Evolutionary conservation across 1,140 invertebrate genomes (phyloP).

Genomic region (Saccostrea cuccullata): DNA sequence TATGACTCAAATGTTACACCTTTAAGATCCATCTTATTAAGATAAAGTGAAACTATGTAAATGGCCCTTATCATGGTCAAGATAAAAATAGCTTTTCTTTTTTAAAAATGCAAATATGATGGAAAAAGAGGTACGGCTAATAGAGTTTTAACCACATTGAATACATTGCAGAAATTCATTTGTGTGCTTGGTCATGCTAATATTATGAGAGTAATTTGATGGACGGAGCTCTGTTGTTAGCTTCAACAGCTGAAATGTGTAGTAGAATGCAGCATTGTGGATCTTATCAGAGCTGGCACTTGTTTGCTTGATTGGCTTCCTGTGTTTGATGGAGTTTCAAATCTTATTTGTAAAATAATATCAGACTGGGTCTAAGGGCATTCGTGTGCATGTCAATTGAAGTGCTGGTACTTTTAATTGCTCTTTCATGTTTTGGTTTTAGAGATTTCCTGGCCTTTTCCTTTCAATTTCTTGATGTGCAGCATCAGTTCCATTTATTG

Average conservation of each 20-base stretch:
- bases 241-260: not conserved
- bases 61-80: constrained; percentile 3
- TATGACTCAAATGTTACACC: constrained; percentile 30
- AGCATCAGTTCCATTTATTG: not conserved
- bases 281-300: not conserved
- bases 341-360: not conserved
- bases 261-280: not conserved
- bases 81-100: constrained; percentile 2
- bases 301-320: constrained; percentile 23
- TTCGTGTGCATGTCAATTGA: not conserved
- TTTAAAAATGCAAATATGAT: not conserved
- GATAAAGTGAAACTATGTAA: constrained; percentile 12
- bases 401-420: not conserved
- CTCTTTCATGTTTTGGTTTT: not conserved
- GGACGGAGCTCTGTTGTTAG: not conserved
- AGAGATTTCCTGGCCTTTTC: not conserved
- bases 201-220: not conserved
- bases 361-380: not conserved
- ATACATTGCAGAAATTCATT: not conserved
- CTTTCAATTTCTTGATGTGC: not conserved
- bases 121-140: not conserved
- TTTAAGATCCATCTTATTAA: constrained; percentile 11
- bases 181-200: not conserved
- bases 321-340: constrained; percentile 28
- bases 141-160: not conserved